A percentile compares a stretch with the other conserved stretches of the same genome.
These are phyloP conservation scores for Pandion haliaetus DNA, from an alignment of 2,113 vertebrate genomes.

Conservation along the genomic window DNA sequence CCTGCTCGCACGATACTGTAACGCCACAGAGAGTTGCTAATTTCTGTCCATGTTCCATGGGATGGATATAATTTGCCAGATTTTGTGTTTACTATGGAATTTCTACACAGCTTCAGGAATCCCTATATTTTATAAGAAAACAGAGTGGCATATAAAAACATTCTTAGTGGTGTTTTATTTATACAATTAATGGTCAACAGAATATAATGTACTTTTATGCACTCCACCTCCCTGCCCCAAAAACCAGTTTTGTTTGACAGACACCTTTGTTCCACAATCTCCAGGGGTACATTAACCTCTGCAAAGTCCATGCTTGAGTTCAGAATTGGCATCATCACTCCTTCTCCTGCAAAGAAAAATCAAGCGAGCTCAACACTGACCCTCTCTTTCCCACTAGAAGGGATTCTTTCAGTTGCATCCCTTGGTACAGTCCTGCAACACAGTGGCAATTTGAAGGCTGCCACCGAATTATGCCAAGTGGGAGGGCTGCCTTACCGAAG, in stretches of 20 bases:
- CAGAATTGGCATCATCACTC: slow-evolving; percentile 76
- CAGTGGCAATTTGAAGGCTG: slow-evolving; percentile 1
- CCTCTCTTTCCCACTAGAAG: slow-evolving; percentile 59
- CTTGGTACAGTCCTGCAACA: slow-evolving; percentile 26
- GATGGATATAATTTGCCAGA: background rate
- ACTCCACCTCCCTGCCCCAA: background rate
- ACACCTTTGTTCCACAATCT: slow-evolving; percentile 18
- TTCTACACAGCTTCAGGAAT: slow-evolving; percentile 43
- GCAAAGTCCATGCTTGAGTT: slow-evolving; percentile 56
- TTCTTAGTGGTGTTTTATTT: slow-evolving; percentile 41
- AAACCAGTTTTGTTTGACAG: background rate
- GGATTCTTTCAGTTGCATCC: slow-evolving; percentile 67
- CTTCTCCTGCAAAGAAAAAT: slow-evolving; percentile 76
- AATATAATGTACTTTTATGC: slow-evolving; percentile 33
- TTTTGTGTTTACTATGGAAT: slow-evolving; percentile 51
- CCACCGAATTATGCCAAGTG: background rate
- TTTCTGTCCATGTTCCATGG: background rate
- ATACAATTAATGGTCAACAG: slow-evolving; percentile 44
- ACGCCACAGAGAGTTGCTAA: background rate
- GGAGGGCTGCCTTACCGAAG: background rate
- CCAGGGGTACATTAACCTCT: slow-evolving; percentile 46
- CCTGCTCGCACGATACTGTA: background rate
- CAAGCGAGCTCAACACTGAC: slow-evolving; percentile 75
- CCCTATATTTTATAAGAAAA: slow-evolving; percentile 61
- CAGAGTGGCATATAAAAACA: slow-evolving; percentile 44